Evolutionary conservation across 2,797 vertebrate genomes (phyloP), one percentile per base, ranked within the genome.

Genomic region (Phrynocephalus forsythii): DNA sequence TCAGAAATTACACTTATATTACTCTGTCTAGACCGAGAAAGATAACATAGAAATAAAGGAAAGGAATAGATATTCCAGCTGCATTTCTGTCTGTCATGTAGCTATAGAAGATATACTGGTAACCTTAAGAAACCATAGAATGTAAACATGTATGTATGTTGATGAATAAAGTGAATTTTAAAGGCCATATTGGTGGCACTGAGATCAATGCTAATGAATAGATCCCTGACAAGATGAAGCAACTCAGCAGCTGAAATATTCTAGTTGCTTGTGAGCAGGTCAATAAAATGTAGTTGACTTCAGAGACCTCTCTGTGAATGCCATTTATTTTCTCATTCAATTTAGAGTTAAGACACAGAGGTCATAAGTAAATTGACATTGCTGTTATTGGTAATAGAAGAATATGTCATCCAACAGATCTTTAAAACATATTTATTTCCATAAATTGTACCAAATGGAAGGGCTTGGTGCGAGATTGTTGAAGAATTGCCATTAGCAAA

Each of bases 191-290:
- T 78, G 50, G 67, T 83, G 75, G 66, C 81, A 87, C 48, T 71
- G 50, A 83, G 81, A 87, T 83, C 81, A 83, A 44, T 87, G 86
- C 50, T 87, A 87, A 87, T 87, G 73, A 77, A 82, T 60, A 71
- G 66, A 78, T 72, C 63, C 20, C 0, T 83, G 44, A 79, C 16
- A 86, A 15, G 20, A 84, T 11, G 7, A 9, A 82, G 77, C 75
- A 15, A 52, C 28, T 88, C 83, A 22, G 75, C 33, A 88, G 28
- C 38, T 78, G 60, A 82, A 89, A 28, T 56, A 86, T 78, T 84
- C 20, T 56, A 75, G 15, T 63, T 66, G 52, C 78, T 79, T 80
- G 6, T 3, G 75, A 73, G 20, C 73, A 56, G 52, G 80, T 91
- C 80, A 91, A 1, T 82, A 83, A 63, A 89, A 83, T 69, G 13